A percentile compares a stretch with the other conserved stretches of the same genome.
These are phyloP conservation scores for Dissostichus mawsoni DNA, from an alignment of 2,113 vertebrate species.

Conservation along the genomic window DNA sequence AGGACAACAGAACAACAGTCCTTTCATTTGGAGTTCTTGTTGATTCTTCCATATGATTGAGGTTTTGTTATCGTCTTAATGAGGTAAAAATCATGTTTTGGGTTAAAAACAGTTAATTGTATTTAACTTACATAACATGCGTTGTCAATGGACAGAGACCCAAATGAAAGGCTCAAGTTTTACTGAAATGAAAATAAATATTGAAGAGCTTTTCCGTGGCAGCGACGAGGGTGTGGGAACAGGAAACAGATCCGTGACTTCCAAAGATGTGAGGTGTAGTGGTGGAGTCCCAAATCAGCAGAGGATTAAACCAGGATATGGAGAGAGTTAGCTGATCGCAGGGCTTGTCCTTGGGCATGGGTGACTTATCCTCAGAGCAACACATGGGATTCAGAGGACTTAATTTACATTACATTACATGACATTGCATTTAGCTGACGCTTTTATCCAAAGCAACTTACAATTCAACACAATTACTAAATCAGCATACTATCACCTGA, in stretches of 20 bases:
- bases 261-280: slow-evolving; percentile 1
- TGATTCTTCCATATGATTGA: background rate
- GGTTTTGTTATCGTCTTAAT: background rate
- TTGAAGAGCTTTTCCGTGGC: background rate
- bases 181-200: background rate
- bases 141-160: background rate
- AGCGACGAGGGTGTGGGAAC: slow-evolving; percentile 16
- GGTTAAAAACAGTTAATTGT: background rate
- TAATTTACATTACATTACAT: background rate
- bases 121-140: background rate
- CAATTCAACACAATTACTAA: too few species aligned
- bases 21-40: background rate
- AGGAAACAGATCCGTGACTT: slow-evolving; percentile 26
- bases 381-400: slow-evolving; percentile 13
- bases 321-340: slow-evolving; percentile 21
- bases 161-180: background rate
- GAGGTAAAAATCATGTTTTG: background rate
- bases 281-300: too few species aligned
- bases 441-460: too few species aligned
- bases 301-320: slow-evolving; percentile 13
- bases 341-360: background rate
- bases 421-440: too few species aligned
- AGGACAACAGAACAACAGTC: background rate
- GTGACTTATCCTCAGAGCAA: slow-evolving; percentile 11
- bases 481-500: too few species aligned